Evolutionary conservation across 2,113 vertebrate genomes (phyloP).

Genomic region (Pollimyrus isidori): DNA sequence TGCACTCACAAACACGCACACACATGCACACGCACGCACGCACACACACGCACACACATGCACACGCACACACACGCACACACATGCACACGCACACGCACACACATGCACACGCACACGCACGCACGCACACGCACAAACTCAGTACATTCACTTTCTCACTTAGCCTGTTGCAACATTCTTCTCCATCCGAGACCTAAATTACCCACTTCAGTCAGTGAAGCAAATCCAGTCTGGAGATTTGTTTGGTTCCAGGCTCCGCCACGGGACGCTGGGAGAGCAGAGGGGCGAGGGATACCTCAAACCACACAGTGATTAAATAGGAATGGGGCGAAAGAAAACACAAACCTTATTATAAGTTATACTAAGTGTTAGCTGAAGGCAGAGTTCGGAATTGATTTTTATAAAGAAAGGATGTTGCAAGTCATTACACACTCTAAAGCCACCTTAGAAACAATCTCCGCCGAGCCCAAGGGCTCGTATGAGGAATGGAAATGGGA

Average conservation of each 20-base stretch:
- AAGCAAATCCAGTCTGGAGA: slow-evolving; percentile 43
- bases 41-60: background rate
- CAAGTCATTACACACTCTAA: slow-evolving; percentile 46
- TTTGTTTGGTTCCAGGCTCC: slow-evolving; percentile 43
- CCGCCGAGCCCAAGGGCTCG: slow-evolving; percentile 38
- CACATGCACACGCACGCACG: background rate
- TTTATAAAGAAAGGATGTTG: slow-evolving; percentile 44
- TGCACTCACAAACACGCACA: background rate
- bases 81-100: background rate
- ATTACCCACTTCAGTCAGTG: slow-evolving; percentile 35
- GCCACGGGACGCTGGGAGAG: slow-evolving; percentile 41
- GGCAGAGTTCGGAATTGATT: slow-evolving; percentile 42
- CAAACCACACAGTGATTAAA: slow-evolving; percentile 42
- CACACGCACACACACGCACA: background rate
- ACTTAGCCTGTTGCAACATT: slow-evolving; percentile 39
- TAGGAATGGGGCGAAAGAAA: slow-evolving; percentile 22
- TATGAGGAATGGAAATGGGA: slow-evolving; percentile 46
- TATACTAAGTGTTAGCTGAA: slow-evolving; percentile 40
- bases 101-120: background rate
- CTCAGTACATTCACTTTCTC: background rate
- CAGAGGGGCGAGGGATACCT: slow-evolving; percentile 45
- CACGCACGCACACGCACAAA: background rate
- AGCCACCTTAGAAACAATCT: slow-evolving; percentile 48
- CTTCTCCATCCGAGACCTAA: slow-evolving; percentile 29
- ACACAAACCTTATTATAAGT: slow-evolving; percentile 40